Evolutionary conservation across 2,797 vertebrate species (phyloP).

Genomic region (Protonibea diacanthus): DNA sequence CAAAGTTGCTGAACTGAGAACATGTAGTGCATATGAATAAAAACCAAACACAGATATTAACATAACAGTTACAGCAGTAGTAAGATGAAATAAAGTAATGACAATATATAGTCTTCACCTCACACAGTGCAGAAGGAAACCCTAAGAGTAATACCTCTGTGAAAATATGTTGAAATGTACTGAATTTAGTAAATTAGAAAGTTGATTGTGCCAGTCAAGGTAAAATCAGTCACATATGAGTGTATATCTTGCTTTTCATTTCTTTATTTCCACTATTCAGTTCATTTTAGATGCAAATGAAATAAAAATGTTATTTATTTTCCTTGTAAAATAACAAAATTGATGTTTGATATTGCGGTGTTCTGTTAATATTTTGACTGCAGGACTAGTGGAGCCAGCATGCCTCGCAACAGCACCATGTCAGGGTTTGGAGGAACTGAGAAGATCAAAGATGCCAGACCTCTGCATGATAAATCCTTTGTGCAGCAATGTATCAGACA

Average conservation of each 20-base stretch:
- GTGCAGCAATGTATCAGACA: conserved; percentile 96
- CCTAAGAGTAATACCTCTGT: neutral
- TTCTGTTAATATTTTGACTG: conserved; percentile 10
- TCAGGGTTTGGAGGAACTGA: conserved; percentile 91
- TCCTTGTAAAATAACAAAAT: neutral
- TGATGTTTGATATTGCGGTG: neutral
- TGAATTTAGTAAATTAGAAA: neutral
- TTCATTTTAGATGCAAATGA: neutral
- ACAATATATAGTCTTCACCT: neutral
- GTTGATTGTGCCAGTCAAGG: neutral
- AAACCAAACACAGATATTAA: neutral
- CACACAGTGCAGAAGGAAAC: neutral
- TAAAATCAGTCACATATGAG: neutral
- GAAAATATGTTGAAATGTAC: neutral
- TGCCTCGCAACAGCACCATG: conserved; percentile 89
- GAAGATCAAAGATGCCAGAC: conserved; percentile 95
- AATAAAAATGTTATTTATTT: neutral
- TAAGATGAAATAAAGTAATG: neutral
- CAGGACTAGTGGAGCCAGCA: conserved; percentile 87
- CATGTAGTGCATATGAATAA: neutral
- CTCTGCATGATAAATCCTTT: conserved; percentile 94
- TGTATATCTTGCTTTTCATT: neutral
- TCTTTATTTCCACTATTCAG: neutral
- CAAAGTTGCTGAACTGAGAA: neutral
- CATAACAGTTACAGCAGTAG: neutral